Conservation (phyloP, 1,140 invertebrate species). For the Eubasilissa regina region DNA sequence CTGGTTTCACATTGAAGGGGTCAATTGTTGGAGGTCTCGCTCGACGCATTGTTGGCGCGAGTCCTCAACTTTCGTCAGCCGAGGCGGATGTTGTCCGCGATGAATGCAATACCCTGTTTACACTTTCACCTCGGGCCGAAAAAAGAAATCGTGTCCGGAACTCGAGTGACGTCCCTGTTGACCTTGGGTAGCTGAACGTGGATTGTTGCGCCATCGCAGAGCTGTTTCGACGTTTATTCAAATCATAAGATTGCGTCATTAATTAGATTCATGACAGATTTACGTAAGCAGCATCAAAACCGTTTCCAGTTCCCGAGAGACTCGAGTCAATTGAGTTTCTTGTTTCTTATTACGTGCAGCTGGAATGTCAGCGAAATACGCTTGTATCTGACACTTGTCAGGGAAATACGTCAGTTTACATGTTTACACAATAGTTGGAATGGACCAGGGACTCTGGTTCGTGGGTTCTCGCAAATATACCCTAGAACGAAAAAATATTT, state of each 20-base stretch:
- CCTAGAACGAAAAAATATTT: too few species aligned
- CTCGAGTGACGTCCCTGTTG: background rate
- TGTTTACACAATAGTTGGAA: too few species aligned
- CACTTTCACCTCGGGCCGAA: slow-evolving; percentile 16
- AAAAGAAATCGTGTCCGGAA: slow-evolving; percentile 28
- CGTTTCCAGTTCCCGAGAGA: too few species aligned
- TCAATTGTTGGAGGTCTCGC: background rate
- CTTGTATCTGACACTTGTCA: too few species aligned
- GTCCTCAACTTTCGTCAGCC: background rate
- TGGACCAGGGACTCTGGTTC: too few species aligned
- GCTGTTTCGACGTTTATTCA: background rate
- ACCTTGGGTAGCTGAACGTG: background rate
- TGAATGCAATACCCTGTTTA: slow-evolving; percentile 6
- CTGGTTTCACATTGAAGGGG: background rate
- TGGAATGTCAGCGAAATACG: too few species aligned
- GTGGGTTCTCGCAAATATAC: too few species aligned
- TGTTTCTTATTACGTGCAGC: too few species aligned
- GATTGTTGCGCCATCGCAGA: too few species aligned
- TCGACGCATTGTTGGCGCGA: background rate
- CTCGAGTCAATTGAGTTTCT: too few species aligned
- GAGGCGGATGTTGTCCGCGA: slow-evolving; percentile 2
- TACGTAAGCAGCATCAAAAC: background rate
- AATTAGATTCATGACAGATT: background rate
- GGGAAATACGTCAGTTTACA: too few species aligned
- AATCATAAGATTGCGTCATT: slow-evolving; percentile 3